Evolutionary conservation across 2,888 invertebrate genomes (phyloP).

Genomic region (Drosophila monieri): DNA sequence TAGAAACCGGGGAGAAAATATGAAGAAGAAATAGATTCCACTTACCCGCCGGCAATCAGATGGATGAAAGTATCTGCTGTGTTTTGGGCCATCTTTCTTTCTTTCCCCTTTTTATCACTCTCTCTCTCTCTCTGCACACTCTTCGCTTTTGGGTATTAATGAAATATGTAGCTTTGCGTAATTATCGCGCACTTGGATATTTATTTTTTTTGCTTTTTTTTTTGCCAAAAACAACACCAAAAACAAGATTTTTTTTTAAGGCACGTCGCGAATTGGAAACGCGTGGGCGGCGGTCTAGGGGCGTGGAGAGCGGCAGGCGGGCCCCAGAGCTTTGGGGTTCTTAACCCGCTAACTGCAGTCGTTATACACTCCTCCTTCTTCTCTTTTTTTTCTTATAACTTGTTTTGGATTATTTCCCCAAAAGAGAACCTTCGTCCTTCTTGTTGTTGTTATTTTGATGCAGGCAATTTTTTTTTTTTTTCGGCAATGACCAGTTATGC

Average conservation of each 20-base stretch:
- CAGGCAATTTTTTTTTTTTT: constrained; percentile 9
- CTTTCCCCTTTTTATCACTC: background rate
- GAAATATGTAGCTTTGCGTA: constrained; percentile 20
- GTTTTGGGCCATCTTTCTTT: constrained; percentile 82
- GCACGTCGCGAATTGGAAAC: constrained; percentile 24
- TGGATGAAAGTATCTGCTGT: constrained; percentile 95
- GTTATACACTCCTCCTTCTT: constrained; percentile 13
- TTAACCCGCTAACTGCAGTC: constrained; percentile 20
- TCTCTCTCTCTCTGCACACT: background rate
- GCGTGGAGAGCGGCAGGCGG: constrained; percentile 5
- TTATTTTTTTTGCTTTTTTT: no score
- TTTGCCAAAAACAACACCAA: constrained; percentile 7
- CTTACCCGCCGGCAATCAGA: constrained; percentile 98
- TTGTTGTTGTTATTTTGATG: constrained; percentile 13
- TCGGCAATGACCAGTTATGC: constrained; percentile 42
- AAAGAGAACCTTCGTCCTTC: constrained; percentile 14
- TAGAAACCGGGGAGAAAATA: constrained; percentile 43
- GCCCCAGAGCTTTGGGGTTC: constrained; percentile 32
- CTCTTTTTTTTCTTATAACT: constrained; percentile 17
- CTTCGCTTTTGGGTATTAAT: constrained; percentile 7
- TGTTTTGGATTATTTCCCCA: constrained; percentile 4
- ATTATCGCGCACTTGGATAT: constrained; percentile 41
- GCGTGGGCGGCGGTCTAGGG: constrained; percentile 10
- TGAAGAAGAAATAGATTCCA: constrained; percentile 62
- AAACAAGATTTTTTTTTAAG: constrained; percentile 19